Conservation (phyloP, 2,888 invertebrate genomes). For the Morpho helenor region DNA sequence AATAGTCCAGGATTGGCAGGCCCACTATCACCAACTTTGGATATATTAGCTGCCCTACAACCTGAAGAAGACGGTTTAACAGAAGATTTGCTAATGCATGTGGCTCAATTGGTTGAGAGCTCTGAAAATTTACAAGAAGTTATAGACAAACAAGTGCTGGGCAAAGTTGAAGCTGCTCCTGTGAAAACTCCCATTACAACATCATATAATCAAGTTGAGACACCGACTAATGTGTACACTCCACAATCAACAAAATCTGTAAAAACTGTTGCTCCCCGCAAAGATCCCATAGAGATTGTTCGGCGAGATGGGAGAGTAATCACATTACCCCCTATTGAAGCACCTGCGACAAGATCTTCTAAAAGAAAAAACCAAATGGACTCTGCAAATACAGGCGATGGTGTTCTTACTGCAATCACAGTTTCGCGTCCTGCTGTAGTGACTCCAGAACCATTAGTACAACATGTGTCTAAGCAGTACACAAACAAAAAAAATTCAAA, state of each 20-base stretch:
- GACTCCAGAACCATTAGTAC: conserved; percentile 51
- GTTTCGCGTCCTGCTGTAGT: conserved; percentile 29
- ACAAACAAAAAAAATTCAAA: conserved; percentile 53
- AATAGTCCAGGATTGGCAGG: conserved; percentile 72
- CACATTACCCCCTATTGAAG: conserved; percentile 89
- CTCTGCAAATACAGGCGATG: conserved; percentile 16
- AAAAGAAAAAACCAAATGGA: conserved; percentile 80
- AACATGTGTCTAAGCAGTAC: conserved; percentile 58
- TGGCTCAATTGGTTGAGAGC: conserved; percentile 85
- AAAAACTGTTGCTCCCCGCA: conserved; percentile 50
- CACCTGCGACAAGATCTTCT: conserved; percentile 88
- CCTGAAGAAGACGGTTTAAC: conserved; percentile 83
- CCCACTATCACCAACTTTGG: conserved; percentile 79
- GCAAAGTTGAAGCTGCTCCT: conserved; percentile 59
- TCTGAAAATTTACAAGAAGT: conserved; percentile 84
- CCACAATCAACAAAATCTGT: conserved; percentile 49
- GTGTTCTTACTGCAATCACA: conserved; percentile 35
- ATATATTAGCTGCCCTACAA: conserved; percentile 78
- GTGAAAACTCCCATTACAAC: conserved; percentile 37
- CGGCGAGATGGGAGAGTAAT: conserved; percentile 87
- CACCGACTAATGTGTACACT: conserved; percentile 40
- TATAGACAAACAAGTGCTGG: conserved; percentile 82
- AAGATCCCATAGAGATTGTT: conserved; percentile 85
- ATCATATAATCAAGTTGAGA: conserved; percentile 35
- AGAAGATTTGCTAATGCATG: conserved; percentile 85